phyloP scores from a whole-genome alignment of 2,113 vertebrate species.

The Gallinago paraguaiae region DNA sequence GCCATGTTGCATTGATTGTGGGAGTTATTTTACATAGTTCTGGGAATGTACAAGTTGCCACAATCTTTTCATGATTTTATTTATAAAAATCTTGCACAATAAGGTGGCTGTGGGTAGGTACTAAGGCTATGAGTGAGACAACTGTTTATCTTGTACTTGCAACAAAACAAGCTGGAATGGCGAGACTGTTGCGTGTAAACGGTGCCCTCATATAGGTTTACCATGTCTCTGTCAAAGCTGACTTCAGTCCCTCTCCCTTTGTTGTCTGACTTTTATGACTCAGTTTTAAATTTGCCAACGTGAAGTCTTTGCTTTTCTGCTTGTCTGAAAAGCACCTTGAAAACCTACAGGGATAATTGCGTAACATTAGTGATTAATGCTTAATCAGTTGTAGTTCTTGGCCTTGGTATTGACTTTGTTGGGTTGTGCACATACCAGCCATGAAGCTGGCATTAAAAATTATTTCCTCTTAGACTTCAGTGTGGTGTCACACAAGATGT shows the following conservation, averaged over 20 bases:
- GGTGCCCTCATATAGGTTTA: accelerated
- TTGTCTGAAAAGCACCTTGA: not conserved
- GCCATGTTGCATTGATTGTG: not conserved
- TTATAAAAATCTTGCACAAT: not conserved
- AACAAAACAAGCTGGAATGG: not conserved
- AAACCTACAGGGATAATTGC: not conserved
- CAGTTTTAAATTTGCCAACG: not conserved
- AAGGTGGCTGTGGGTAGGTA: not conserved
- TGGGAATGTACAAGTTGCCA: not conserved
- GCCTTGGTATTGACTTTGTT: not conserved
- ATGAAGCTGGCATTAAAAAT: not conserved
- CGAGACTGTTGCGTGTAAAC: not conserved
- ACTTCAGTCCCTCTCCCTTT: not conserved
- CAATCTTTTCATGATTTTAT: not conserved
- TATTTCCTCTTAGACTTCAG: not conserved
- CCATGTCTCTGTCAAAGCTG: not conserved
- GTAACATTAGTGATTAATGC: not conserved
- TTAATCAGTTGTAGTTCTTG: not conserved
- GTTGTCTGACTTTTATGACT: not conserved
- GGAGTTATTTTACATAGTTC: not conserved
- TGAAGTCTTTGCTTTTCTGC: not conserved
- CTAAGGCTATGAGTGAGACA: not conserved
- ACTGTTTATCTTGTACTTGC: not conserved
- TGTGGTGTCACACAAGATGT: accelerated
- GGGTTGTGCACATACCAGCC: not conserved